Percentiles rank a stretch among this genome's conserved stretches.
Evolutionary conservation across 2,888 invertebrate species (phyloP).

Genomic region (Synanthedon myopaeformis): DNA sequence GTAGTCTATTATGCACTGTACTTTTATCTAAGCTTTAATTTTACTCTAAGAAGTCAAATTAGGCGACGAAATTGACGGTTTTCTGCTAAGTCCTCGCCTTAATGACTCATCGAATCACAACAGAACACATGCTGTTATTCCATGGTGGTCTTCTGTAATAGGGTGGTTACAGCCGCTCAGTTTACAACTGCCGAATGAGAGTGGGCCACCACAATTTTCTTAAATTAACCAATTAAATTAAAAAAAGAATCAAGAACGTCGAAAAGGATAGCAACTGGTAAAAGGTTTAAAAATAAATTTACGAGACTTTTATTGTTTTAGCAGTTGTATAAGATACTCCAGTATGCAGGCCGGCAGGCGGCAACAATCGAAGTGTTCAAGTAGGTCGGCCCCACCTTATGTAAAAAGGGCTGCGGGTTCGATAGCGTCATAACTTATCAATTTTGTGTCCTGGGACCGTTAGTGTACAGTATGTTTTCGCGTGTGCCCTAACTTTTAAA

Average conservation of each 20-base stretch:
- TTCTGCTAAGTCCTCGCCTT: too few relatives aligned
- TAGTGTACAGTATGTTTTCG: slow-evolving; percentile 13
- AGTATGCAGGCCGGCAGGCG: slow-evolving; percentile 40
- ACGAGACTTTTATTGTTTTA: slow-evolving; percentile 38
- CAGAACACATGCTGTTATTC: too few relatives aligned
- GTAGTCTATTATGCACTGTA: too few relatives aligned
- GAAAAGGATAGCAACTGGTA: slow-evolving; percentile 10
- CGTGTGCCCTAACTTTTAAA: slow-evolving; percentile 15
- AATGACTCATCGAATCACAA: too few relatives aligned
- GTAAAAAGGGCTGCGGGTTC: slow-evolving; percentile 30
- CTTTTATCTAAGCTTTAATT: too few relatives aligned
- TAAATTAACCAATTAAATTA: too few relatives aligned
- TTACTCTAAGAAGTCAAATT: too few relatives aligned
- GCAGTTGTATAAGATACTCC: slow-evolving; percentile 31
- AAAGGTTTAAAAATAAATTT: slow-evolving; percentile 16
- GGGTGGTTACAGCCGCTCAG: background rate
- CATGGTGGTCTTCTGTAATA: too few relatives aligned
- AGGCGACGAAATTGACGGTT: too few relatives aligned
- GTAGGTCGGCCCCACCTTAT: slow-evolving; percentile 38
- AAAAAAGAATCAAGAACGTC: background rate
- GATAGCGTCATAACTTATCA: slow-evolving; percentile 15
- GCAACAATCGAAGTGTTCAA: slow-evolving; percentile 43
- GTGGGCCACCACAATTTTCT: too few relatives aligned
- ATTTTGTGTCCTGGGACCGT: slow-evolving; percentile 6
- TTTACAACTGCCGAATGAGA: background rate